These are phyloP conservation scores for Knipowitschia caucasica DNA, from an alignment of 2,797 vertebrate genomes.

Conservation along the genomic window DNA sequence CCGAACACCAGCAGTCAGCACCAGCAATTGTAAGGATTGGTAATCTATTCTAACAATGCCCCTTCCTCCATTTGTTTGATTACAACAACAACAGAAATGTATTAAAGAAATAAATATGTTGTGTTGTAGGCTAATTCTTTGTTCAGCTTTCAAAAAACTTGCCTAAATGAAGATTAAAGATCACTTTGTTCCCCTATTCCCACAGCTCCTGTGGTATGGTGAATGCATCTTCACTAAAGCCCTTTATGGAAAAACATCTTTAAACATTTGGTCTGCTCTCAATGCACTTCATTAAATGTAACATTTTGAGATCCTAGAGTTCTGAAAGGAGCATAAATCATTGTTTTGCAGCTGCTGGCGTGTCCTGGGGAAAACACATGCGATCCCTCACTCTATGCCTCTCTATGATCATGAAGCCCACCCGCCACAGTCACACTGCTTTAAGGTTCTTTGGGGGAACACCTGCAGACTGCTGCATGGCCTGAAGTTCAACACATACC, in stretches of 20 bases:
- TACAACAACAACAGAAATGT: conserved; percentile 52
- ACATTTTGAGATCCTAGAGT: conserved; percentile 97
- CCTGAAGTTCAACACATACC: conserved; percentile 46
- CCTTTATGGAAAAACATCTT: conserved; percentile 92
- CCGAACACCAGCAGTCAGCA: too few relatives aligned
- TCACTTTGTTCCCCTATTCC: conserved; percentile 87
- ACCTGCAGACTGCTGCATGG: conserved; percentile 90
- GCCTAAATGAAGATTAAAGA: conserved; percentile 90
- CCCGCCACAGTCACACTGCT: conserved; percentile 44
- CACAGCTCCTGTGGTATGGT: conserved; percentile 86
- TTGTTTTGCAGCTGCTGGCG: conserved; percentile 96
- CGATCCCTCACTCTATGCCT: conserved; percentile 69
- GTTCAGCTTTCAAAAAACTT: conserved; percentile 81
- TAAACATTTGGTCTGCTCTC: conserved; percentile 95
- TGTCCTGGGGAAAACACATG: conserved; percentile 92
- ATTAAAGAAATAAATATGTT: conserved; percentile 74
- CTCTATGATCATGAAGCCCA: conserved; percentile 89
- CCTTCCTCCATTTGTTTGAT: conserved; percentile 41
- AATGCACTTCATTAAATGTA: conserved; percentile 98
- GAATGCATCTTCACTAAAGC: conserved; percentile 87
- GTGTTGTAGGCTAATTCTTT: conserved; percentile 67
- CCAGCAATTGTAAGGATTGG: background rate
- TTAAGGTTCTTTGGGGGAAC: conserved; percentile 70
- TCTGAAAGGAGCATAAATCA: conserved; percentile 99
- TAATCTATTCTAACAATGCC: conserved; percentile 22